These are phyloP conservation scores for Anguilla anguilla DNA, from an alignment of 2,797 vertebrate species.

Conservation along the genomic window DNA sequence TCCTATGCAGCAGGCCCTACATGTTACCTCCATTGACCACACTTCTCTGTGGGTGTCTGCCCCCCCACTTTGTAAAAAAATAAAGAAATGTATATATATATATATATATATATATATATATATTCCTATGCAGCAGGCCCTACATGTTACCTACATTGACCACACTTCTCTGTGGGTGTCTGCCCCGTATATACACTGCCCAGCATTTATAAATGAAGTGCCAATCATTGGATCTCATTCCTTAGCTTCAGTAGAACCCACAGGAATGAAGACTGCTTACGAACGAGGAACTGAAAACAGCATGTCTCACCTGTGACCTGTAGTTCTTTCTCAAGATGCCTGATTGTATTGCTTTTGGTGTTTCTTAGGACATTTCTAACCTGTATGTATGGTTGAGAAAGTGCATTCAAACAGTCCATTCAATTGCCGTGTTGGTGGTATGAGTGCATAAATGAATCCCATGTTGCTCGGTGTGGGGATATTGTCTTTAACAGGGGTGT, in stretches of 20 bases:
- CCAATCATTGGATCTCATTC: neutral
- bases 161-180: neutral
- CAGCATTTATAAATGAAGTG: neutral
- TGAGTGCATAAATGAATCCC: slow-evolving; percentile 18
- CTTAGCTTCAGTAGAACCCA: neutral
- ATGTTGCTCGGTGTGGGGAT: slow-evolving; percentile 29
- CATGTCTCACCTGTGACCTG: neutral
- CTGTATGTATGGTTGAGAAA: neutral
- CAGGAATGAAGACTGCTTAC: neutral
- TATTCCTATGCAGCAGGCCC: neutral
- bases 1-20: neutral
- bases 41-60: neutral
- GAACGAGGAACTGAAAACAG: neutral
- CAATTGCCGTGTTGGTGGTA: neutral
- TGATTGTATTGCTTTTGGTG: neutral
- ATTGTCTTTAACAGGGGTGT: slow-evolving; percentile 38
- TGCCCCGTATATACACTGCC: neutral
- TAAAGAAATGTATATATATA: neutral
- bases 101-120: neutral
- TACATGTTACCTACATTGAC: neutral
- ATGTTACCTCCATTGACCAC: neutral
- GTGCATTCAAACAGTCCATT: neutral
- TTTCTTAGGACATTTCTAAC: neutral
- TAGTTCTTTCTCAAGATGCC: neutral
- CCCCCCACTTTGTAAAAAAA: neutral